Evolutionary conservation across 2,113 vertebrate genomes (phyloP).

Genomic region (Collichthys lucidus): DNA sequence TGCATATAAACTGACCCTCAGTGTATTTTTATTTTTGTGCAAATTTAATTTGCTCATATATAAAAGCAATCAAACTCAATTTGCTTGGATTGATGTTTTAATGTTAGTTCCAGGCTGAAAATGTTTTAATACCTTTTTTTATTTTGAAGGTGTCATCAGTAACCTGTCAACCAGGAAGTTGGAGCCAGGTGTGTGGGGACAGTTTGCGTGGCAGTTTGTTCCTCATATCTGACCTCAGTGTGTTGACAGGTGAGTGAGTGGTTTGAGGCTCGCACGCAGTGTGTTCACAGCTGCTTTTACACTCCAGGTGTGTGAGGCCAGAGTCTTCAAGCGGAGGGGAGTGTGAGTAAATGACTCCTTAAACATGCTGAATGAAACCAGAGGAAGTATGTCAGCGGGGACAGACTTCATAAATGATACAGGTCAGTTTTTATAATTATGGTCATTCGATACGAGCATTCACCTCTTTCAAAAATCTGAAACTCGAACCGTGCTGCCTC

Average conservation of each 20-base stretch:
- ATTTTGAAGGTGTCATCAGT: constrained; percentile 1
- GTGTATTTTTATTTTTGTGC: neutral
- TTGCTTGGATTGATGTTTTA: too few relatives aligned
- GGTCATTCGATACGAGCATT: neutral
- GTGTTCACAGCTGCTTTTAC: neutral
- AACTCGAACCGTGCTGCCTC: neutral
- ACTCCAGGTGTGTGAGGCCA: neutral
- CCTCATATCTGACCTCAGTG: constrained; percentile 11
- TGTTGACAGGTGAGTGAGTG: neutral
- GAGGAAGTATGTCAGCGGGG: neutral
- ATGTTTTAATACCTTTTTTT: constrained; percentile 6
- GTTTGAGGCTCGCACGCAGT: neutral
- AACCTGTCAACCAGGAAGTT: constrained; percentile 51
- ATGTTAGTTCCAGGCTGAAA: neutral
- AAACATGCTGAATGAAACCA: constrained; percentile 34
- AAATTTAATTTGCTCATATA: neutral
- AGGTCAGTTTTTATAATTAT: constrained; percentile 13
- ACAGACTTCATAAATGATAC: neutral
- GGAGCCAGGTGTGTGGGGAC: neutral
- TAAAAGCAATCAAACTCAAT: neutral
- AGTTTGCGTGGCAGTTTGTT: constrained; percentile 4
- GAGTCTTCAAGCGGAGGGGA: neutral
- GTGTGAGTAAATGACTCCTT: neutral
- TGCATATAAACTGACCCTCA: constrained; percentile 10
- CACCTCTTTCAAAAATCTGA: neutral